phyloP scores from a whole-genome alignment of 1,140 invertebrate genomes.

The Magallana ariakensis region DNA sequence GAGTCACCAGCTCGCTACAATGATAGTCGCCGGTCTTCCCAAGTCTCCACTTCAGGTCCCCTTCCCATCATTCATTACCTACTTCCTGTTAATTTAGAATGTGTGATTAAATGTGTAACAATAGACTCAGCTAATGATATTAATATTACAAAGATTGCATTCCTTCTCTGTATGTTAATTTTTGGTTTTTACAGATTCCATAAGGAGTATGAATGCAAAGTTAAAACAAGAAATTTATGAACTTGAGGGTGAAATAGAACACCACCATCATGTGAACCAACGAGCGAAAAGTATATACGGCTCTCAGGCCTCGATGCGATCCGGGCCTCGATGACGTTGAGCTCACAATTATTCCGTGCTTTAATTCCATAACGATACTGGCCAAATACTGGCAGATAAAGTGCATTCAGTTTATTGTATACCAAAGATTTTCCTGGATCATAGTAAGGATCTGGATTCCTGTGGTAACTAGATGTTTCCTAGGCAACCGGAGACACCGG shows the following conservation, averaged over 20 bases:
- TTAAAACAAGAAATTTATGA: conserved; percentile 63
- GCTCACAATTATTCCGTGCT: neutral
- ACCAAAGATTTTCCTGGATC: neutral
- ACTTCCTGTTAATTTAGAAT: neutral
- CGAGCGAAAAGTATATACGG: conserved; percentile 50
- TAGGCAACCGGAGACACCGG: no score
- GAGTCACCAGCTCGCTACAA: conserved; percentile 51
- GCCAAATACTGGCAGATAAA: neutral
- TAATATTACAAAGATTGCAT: no score
- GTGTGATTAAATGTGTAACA: neutral
- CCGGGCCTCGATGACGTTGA: conserved; percentile 53
- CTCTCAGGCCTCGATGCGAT: conserved; percentile 55
- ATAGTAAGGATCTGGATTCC: no score
- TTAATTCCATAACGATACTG: neutral
- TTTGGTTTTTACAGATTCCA: conserved; percentile 56
- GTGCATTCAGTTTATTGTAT: conserved; percentile 1
- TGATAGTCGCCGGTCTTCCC: conserved; percentile 54
- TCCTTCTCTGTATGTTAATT: neutral
- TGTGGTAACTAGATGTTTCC: no score
- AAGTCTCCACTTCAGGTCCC: conserved; percentile 57
- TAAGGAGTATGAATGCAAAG: conserved; percentile 63
- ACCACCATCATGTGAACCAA: conserved; percentile 58
- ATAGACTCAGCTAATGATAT: no score
- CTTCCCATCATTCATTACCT: neutral
- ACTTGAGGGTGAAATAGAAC: conserved; percentile 63